These are phyloP conservation scores for Psix sp. DNA, from an alignment of 1,140 invertebrate genomes.

Conservation along the genomic window DNA sequence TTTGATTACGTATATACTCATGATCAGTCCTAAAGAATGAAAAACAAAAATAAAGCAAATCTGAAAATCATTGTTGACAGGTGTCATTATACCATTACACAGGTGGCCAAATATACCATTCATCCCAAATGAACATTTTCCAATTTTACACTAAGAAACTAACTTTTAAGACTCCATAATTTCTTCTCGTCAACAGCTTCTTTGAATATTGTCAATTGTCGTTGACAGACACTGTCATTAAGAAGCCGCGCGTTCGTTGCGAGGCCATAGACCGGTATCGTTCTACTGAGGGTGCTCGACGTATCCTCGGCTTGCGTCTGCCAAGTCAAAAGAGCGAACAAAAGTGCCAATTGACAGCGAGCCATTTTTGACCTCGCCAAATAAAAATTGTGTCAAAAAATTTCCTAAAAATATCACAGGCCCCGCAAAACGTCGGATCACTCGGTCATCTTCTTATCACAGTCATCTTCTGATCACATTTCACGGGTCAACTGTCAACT, in stretches of 20 bases:
- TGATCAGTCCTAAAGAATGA: too few species aligned
- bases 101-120: too few species aligned
- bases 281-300: conserved; percentile 6
- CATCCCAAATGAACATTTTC: background rate
- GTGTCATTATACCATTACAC: too few species aligned
- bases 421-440: conserved; percentile 1
- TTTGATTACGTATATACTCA: too few species aligned
- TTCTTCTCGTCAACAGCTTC: conserved; percentile 60
- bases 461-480: background rate
- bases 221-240: conserved; percentile 56
- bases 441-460: conserved; percentile 21
- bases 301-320: background rate
- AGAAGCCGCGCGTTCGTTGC: conserved; percentile 37
- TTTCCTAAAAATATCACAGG: background rate
- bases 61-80: too few species aligned
- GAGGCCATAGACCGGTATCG: conserved; percentile 65
- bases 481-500: background rate
- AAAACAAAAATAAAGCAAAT: too few species aligned
- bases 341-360: conserved; percentile 7
- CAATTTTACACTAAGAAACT: conserved; percentile 26
- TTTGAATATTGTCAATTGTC: conserved; percentile 58
- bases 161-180: conserved; percentile 69
- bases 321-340: conserved; percentile 5
- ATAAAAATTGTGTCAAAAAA: conserved; percentile 1
- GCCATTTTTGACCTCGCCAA: conserved; percentile 12